phyloP scores from a whole-genome alignment of 2,888 invertebrate genomes.

The Cheilosia soror region DNA sequence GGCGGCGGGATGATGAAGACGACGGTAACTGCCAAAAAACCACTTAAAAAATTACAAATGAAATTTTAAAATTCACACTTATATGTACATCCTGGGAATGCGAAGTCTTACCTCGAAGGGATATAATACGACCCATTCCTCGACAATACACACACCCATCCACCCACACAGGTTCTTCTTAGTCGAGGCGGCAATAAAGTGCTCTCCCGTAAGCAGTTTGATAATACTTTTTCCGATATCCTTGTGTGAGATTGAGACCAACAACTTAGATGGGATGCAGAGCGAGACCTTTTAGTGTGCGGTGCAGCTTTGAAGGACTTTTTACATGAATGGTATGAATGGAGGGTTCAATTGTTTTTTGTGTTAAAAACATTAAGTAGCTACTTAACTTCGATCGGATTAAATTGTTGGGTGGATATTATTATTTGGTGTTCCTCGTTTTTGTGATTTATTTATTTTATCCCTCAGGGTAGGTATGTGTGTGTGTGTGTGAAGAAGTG shows the following conservation, averaged over 20 bases:
- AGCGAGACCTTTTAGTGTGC: constrained; percentile 60
- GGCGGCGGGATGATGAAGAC: constrained; percentile 26
- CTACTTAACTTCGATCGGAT: constrained; percentile 78
- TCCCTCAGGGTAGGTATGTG: constrained; percentile 18
- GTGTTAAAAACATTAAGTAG: constrained; percentile 77
- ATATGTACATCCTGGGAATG: constrained; percentile 4
- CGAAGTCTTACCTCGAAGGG: constrained; percentile 58
- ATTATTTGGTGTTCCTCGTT: constrained; percentile 56
- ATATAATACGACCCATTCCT: constrained; percentile 38
- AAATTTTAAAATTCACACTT: constrained; percentile 75
- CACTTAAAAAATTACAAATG: constrained; percentile 74
- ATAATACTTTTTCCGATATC: constrained; percentile 49
- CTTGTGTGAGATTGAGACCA: constrained; percentile 45
- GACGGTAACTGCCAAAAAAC: constrained; percentile 65
- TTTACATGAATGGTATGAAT: constrained; percentile 23
- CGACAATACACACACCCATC: too few relatives aligned
- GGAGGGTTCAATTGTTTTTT: constrained; percentile 73
- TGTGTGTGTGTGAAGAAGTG: constrained; percentile 12
- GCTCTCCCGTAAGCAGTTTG: constrained; percentile 50
- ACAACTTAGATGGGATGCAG: constrained; percentile 8
- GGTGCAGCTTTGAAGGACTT: constrained; percentile 59
- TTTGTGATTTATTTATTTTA: constrained; percentile 65
- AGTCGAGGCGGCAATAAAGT: constrained; percentile 38
- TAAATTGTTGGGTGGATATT: constrained; percentile 73
- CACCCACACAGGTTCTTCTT: constrained; percentile 43